Percentiles rank a stretch among this genome's conserved stretches.
Conservation (phyloP, 1,140 invertebrate species). For the Penaeus chinensis region DNA sequence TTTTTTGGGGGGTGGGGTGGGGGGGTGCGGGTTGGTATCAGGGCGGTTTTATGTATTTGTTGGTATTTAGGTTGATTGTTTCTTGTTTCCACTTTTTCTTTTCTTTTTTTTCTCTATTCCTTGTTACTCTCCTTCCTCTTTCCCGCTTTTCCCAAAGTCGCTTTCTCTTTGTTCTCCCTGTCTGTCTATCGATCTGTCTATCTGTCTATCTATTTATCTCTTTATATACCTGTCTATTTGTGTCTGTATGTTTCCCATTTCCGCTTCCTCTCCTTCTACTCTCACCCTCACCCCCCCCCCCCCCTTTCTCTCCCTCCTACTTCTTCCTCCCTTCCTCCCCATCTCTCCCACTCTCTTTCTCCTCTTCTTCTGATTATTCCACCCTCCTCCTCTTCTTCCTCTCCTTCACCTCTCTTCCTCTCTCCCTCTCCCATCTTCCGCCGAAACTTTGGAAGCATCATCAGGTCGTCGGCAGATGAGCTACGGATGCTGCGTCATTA, state of each 20-base stretch:
- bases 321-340: not conserved
- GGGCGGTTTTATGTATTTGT: no score
- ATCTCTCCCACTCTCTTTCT: not conserved
- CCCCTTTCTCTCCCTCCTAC: not conserved
- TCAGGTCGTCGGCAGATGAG: no score
- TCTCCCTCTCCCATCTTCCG: conserved; percentile 13
- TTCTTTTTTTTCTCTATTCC: no score
- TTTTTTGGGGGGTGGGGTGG: no score
- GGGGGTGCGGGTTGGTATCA: no score
- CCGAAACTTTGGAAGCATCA: no score
- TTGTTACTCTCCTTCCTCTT: not conserved
- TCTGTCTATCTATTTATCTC: no score
- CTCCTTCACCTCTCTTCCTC: conserved; percentile 11
- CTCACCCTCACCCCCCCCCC: not conserved
- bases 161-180: not conserved
- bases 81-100: no score
- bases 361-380: not conserved
- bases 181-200: no score
- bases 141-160: not conserved
- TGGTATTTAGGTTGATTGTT: no score
- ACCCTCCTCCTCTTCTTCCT: not conserved
- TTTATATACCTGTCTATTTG: no score
- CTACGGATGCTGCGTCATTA: not conserved
- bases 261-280: not conserved
- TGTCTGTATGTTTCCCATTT: no score